These are phyloP conservation scores for Candidula unifasciata DNA, from an alignment of 2,888 invertebrate species.

Conservation along the genomic window DNA sequence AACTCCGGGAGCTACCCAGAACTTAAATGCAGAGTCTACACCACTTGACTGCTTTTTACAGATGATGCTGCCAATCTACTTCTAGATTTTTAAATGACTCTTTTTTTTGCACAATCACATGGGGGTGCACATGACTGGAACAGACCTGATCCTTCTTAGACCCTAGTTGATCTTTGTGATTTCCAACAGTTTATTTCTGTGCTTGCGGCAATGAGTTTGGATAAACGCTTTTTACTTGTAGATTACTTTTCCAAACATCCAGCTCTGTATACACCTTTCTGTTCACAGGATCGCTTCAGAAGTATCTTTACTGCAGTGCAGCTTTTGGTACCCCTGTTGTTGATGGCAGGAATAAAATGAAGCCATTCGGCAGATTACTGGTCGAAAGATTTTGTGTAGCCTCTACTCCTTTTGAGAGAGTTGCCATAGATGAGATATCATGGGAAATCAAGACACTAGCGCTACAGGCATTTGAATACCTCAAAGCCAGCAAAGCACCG, in stretches of 20 bases:
- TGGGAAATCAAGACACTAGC: background rate
- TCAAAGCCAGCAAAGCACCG: conserved; percentile 21
- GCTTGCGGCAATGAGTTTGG: background rate
- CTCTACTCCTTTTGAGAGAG: background rate
- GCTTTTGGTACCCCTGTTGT: too few relatives aligned
- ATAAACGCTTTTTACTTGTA: background rate
- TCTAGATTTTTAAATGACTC: too few relatives aligned
- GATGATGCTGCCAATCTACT: background rate
- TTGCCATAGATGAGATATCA: conserved; percentile 1
- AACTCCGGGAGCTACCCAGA: too few relatives aligned
- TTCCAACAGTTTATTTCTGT: background rate
- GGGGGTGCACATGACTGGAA: too few relatives aligned
- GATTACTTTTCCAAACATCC: background rate
- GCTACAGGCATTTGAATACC: background rate
- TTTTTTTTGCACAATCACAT: too few relatives aligned
- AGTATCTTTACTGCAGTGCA: background rate
- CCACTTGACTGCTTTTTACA: too few relatives aligned
- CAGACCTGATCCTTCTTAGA: background rate
- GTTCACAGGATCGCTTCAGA: background rate
- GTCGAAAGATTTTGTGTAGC: background rate
- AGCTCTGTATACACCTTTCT: background rate
- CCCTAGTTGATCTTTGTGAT: background rate
- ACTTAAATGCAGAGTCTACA: too few relatives aligned
- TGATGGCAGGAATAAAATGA: background rate
- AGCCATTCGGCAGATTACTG: background rate